Evolutionary conservation across 2,113 vertebrate species (phyloP), one percentile per base, ranked within the genome.

Genomic region (Struthio camelus): DNA sequence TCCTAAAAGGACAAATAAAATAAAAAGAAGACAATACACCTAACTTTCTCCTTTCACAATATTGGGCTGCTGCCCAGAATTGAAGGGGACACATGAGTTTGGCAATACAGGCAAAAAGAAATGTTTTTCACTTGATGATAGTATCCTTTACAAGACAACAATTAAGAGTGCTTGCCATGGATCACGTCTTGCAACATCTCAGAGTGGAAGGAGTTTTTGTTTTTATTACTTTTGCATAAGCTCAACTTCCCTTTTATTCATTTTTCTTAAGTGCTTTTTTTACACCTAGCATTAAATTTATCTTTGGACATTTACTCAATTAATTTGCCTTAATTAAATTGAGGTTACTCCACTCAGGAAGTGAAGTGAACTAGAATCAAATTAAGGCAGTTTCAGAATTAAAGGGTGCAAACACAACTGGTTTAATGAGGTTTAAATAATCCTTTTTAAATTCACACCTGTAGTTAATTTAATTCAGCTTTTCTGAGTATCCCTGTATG

Each of bases 401-500:
- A 36, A 92, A 92, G 90, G 71, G 86, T 81, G 80, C 86, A 95
- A 94, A 96, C 90, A 93, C 82, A 72, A 66, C 86, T n/a, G 25
- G 56, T 81, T 96, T 96, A 96, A 97, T 93, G 93, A 93, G 77
- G 90, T 97, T 96, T 96, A 96, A 95, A 88, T 93, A 97, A 96
- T 93, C 96, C 88, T 72, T 71, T 94, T 94, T 84, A 89, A 93
- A 90, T 92, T 90, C 92, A 93, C 95, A 95, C 95, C 88, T 96
- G 90, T 13, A 84, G 34, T 90, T 91, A 96, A 96, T 91, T 87
- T 77, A 89, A 96, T 92, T 93, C 79, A 80, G 38, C 87, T 90
- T 94, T 96, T 59, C 46, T 14, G 5, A 91, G 36, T 51, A 83
- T 80, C 53, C 40, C 20, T 85, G 90, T 48, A 80, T 14, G 24